Conservation (phyloP, 2,888 invertebrate species). For the Rhamnusium bicolor region DNA sequence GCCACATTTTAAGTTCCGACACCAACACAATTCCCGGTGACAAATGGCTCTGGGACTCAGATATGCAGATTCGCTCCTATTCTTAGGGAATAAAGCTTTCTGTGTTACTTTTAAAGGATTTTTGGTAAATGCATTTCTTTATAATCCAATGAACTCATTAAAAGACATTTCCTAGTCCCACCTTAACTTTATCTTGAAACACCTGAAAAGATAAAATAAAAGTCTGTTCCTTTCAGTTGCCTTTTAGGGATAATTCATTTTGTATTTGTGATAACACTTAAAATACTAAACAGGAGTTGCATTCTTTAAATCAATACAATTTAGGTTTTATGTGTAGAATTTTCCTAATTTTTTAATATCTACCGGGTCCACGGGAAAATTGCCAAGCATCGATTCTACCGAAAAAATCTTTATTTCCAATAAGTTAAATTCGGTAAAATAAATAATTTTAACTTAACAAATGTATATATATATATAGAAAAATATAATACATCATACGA, state of each 20-base stretch:
- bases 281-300: too few relatives aligned
- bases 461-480: too few relatives aligned
- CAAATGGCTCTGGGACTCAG: constrained; percentile 62
- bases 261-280: too few relatives aligned
- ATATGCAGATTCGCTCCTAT: constrained; percentile 60
- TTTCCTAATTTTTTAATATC: too few relatives aligned
- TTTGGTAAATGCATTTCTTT: constrained; percentile 31
- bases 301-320: too few relatives aligned
- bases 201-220: neutral
- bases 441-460: too few relatives aligned
- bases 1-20: constrained; percentile 64
- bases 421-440: too few relatives aligned
- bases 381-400: too few relatives aligned
- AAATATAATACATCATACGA: too few relatives aligned
- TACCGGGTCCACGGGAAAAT: too few relatives aligned
- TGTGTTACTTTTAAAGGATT: constrained; percentile 36
- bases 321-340: too few relatives aligned
- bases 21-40: constrained; percentile 62
- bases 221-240: neutral
- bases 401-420: too few relatives aligned
- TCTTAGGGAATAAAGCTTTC: constrained; percentile 43
- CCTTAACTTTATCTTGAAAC: neutral
- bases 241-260: neutral
- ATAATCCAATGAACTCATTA: constrained; percentile 25
- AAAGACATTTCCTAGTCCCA: constrained; percentile 11